Evolutionary conservation across 2,888 invertebrate species (phyloP), one percentile per base, ranked within the genome.

Genomic region (Copidosoma aretas): DNA sequence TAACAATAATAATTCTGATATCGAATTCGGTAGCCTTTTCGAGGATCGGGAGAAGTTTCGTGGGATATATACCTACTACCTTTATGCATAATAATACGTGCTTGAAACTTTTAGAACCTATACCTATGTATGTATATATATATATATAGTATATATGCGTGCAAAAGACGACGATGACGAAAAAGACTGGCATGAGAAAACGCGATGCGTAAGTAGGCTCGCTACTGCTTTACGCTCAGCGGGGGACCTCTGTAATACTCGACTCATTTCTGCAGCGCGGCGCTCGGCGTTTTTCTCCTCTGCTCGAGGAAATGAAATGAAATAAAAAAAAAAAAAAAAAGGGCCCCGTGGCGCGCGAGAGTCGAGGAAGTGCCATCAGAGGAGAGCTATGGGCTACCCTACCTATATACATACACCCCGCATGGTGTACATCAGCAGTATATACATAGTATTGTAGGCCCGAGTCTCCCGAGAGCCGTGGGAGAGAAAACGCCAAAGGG

Each of bases 391-490:
- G n/a, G n/a, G n/a, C n/a, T n/a, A n/a, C n/a, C n/a, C n/a, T n/a
- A n/a, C n/a, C n/a, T n/a, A n/a, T n/a, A n/a, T n/a, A n/a, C n/a
- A n/a, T n/a, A n/a, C 10, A 25, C 17, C 12, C 56, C 14, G 32
- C 56, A 3, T 17, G 41, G 41, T 8, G 41, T 14, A 8, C 14
- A 14, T 14, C 41, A 41, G 19, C 1, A n/a, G 17, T 52, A 14
- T 32, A 32, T 32, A 32, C 32, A 32, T 8, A 39, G 21, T n/a
- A n/a, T n/a, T n/a, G n/a, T n/a, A n/a, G n/a, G n/a, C n/a, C n/a
- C n/a, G n/a, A n/a, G n/a, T 17, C 19, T 46, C 57, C 58, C 61
- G 60, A 57, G 68, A 61, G 68, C 51, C 68, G 61, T 63, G 64
- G 68, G 64, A 68, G 56, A 64, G 32, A 39, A 25, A 49, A 56